A percentile compares a stretch with the other conserved stretches of the same genome.
These are phyloP conservation scores for Heterodera filipjevi DNA, from an alignment of 2,888 invertebrate genomes.

Conservation along the genomic window DNA sequence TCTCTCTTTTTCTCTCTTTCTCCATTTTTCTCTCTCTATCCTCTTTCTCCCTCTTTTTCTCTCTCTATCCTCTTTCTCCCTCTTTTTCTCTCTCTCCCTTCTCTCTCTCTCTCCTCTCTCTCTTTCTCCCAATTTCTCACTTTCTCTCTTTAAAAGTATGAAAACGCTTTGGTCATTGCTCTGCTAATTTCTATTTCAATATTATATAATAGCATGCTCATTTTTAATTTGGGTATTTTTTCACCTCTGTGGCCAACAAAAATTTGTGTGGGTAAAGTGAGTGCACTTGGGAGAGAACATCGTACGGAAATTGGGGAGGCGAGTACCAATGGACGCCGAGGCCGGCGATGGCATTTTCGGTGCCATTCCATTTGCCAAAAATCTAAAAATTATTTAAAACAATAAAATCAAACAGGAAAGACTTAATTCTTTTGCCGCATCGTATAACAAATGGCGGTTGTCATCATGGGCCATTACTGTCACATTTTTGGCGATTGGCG, in stretches of 20 bases:
- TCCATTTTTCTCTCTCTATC: too few species aligned
- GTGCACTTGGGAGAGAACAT: constrained; percentile 70
- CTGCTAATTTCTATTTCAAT: too few species aligned
- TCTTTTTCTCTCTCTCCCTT: too few species aligned
- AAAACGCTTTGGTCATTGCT: too few species aligned
- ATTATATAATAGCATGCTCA: neutral
- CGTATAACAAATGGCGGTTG: constrained; percentile 27
- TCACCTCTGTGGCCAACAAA: constrained; percentile 76
- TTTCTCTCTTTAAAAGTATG: too few species aligned
- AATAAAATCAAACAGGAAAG: neutral
- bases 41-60: too few species aligned
- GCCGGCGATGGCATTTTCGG: constrained; percentile 72
- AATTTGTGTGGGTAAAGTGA: constrained; percentile 74
- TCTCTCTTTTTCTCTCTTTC: too few species aligned
- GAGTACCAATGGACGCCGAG: constrained; percentile 86
- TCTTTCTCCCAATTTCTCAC: too few species aligned
- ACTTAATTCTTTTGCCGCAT: constrained; percentile 31
- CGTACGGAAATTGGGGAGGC: constrained; percentile 66
- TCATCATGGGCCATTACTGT: constrained; percentile 38
- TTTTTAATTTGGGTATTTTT: too few species aligned
- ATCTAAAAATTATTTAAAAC: neutral
- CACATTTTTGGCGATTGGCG: constrained; percentile 33
- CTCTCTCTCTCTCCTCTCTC: too few species aligned
- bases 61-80: too few species aligned
- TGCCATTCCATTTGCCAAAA: constrained; percentile 44